phyloP scores from a whole-genome alignment of 2,888 invertebrate genomes.

The Anodontia alba region DNA sequence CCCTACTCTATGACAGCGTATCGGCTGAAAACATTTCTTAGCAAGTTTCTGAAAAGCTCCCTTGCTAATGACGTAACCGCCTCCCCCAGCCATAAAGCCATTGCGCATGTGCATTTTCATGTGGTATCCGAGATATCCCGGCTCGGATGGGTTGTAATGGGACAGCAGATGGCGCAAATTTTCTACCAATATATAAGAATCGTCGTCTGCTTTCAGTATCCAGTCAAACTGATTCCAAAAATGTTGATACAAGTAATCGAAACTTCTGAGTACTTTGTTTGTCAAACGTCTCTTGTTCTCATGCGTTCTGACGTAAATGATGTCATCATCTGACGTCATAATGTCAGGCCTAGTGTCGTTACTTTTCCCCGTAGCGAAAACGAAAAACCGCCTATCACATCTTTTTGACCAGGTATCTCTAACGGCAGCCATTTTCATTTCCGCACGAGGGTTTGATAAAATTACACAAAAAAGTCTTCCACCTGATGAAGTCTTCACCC shows the following conservation, averaged over 20 bases:
- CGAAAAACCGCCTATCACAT: constrained; percentile 86
- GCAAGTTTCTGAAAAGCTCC: constrained; percentile 92
- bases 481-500: not conserved
- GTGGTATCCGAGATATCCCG: constrained; percentile 90
- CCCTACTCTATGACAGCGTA: constrained; percentile 86
- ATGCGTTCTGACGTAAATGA: constrained; percentile 19
- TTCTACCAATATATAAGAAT: constrained; percentile 98
- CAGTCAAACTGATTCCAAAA: constrained; percentile 94
- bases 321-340: too few species aligned
- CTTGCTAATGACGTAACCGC: constrained; percentile 92
- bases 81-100: constrained; percentile 86
- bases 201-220: constrained; percentile 99
- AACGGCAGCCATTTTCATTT: constrained; percentile 94
- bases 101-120: constrained; percentile 73
- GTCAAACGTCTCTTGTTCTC: constrained; percentile 88
- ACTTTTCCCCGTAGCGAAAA: constrained; percentile 74
- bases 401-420: constrained; percentile 97
- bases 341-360: constrained; percentile 88
- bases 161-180: constrained; percentile 95
- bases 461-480: not conserved
- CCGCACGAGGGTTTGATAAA: constrained; percentile 87
- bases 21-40: constrained; percentile 88
- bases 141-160: constrained; percentile 89
- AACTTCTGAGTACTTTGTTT: constrained; percentile 98
- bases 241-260: constrained; percentile 93